Evolutionary conservation across 2,888 invertebrate genomes (phyloP).

Genomic region (Cybosia mesomella): DNA sequence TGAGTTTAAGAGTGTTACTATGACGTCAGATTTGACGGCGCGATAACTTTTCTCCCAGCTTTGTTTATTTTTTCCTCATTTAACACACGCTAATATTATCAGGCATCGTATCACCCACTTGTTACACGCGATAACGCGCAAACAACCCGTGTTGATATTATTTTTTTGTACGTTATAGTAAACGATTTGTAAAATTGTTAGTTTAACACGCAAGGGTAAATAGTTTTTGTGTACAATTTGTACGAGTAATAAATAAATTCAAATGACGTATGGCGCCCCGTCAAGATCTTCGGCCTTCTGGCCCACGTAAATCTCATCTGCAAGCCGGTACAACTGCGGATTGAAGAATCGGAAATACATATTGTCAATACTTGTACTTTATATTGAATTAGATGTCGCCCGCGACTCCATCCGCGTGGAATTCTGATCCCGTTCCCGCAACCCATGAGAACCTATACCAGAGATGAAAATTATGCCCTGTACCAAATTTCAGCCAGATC

Average conservation of each 20-base stretch:
- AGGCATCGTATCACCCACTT: constrained; percentile 30
- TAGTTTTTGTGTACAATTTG: background rate
- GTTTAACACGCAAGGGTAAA: background rate
- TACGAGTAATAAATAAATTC: constrained; percentile 5
- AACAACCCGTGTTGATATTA: constrained; percentile 17
- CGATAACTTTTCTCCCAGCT: constrained; percentile 25
- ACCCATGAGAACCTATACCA: too few species aligned
- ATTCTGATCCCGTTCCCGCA: too few species aligned
- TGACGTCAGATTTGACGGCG: constrained; percentile 35
- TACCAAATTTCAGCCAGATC: too few species aligned
- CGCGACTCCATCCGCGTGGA: background rate
- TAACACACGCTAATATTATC: constrained; percentile 33
- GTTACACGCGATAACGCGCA: constrained; percentile 25
- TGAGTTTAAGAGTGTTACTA: constrained; percentile 7
- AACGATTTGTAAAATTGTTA: background rate
- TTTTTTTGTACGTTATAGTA: constrained; percentile 11
- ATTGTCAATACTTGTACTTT: too few species aligned
- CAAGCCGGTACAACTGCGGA: background rate
- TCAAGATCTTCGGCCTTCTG: background rate
- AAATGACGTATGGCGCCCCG: background rate
- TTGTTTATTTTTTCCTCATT: constrained; percentile 38
- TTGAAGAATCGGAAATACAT: background rate
- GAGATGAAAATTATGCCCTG: too few species aligned
- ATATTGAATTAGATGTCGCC: too few species aligned
- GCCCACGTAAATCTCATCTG: background rate